Percentiles rank a stretch among this genome's conserved stretches.
Conservation (phyloP, 2,888 invertebrate species). For the Amphiduros pacificus region DNA sequence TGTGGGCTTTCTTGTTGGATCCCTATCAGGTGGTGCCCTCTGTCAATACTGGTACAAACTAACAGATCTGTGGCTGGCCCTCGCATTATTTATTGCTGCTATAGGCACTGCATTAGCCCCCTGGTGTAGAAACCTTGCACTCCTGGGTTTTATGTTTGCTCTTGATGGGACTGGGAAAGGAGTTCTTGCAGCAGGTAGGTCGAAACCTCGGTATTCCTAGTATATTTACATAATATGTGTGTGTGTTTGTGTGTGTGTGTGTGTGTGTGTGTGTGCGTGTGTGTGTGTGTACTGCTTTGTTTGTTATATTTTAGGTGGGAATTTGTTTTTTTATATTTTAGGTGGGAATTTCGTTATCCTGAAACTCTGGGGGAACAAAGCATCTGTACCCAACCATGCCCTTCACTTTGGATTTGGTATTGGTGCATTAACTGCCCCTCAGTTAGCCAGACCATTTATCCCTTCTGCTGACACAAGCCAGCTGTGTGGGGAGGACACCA, state of each 20-base stretch:
- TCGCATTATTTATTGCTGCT: background rate
- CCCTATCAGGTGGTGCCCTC: constrained; percentile 3
- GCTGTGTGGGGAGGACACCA: too few species aligned
- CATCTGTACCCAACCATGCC: constrained; percentile 14
- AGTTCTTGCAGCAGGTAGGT: background rate
- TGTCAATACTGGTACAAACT: background rate
- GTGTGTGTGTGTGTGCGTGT: too few species aligned
- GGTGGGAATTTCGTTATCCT: constrained; percentile 15
- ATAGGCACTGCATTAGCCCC: background rate
- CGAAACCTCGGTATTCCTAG: too few species aligned
- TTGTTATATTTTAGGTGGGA: too few species aligned
- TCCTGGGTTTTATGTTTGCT: background rate
- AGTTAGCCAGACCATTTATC: constrained; percentile 18
- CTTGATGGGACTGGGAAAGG: background rate
- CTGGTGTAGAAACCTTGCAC: background rate
- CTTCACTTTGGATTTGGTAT: constrained; percentile 23
- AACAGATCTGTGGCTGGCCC: background rate
- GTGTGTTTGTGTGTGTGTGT: too few species aligned
- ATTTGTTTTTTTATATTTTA: too few species aligned
- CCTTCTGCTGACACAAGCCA: background rate
- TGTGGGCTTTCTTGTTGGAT: constrained; percentile 11
- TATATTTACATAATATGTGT: too few species aligned
- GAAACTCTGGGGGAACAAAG: constrained; percentile 17
- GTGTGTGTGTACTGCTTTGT: too few species aligned
- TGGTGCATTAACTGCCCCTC: constrained; percentile 22